Conservation (phyloP, 2,888 invertebrate genomes). For the Tipula helvola region DNA sequence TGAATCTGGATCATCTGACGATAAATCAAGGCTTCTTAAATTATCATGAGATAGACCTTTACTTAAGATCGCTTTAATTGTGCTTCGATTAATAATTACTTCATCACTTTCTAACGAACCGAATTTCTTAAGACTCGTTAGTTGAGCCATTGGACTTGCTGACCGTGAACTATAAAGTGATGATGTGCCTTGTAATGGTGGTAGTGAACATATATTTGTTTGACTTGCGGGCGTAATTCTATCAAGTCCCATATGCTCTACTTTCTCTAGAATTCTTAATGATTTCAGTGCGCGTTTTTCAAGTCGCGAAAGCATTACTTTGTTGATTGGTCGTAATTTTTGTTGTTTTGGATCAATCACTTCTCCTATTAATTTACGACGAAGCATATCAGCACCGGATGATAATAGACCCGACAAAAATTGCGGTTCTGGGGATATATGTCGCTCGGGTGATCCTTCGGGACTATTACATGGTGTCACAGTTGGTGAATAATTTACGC, state of each 20-base stretch:
- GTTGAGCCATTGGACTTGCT: slow-evolving; percentile 67
- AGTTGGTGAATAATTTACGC: slow-evolving; percentile 59
- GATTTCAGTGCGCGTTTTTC: slow-evolving; percentile 38
- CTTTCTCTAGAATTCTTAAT: slow-evolving; percentile 47
- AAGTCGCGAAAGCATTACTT: slow-evolving; percentile 31
- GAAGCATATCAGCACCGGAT: slow-evolving; percentile 52
- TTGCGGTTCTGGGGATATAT: slow-evolving; percentile 33
- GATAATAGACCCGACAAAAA: slow-evolving; percentile 44
- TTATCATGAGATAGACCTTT: slow-evolving; percentile 23
- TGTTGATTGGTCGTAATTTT: slow-evolving; percentile 25
- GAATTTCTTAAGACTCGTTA: slow-evolving; percentile 55
- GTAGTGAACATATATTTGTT: not conserved
- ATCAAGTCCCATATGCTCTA: slow-evolving; percentile 55
- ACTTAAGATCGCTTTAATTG: slow-evolving; percentile 29
- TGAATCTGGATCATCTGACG: slow-evolving; percentile 17
- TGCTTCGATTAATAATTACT: slow-evolving; percentile 37
- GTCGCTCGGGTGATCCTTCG: slow-evolving; percentile 44
- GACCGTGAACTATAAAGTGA: slow-evolving; percentile 34
- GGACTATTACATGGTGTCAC: slow-evolving; percentile 84
- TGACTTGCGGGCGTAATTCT: slow-evolving; percentile 32
- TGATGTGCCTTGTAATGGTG: slow-evolving; percentile 40
- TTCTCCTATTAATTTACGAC: slow-evolving; percentile 47
- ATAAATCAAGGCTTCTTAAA: slow-evolving; percentile 16
- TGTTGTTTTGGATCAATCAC: slow-evolving; percentile 27
- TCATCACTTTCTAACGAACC: slow-evolving; percentile 27